A percentile compares a stretch with the other conserved stretches of the same genome.
These are phyloP conservation scores for Cryptoblepharus egeriae DNA, from an alignment of 2,797 vertebrate species.

Conservation along the genomic window DNA sequence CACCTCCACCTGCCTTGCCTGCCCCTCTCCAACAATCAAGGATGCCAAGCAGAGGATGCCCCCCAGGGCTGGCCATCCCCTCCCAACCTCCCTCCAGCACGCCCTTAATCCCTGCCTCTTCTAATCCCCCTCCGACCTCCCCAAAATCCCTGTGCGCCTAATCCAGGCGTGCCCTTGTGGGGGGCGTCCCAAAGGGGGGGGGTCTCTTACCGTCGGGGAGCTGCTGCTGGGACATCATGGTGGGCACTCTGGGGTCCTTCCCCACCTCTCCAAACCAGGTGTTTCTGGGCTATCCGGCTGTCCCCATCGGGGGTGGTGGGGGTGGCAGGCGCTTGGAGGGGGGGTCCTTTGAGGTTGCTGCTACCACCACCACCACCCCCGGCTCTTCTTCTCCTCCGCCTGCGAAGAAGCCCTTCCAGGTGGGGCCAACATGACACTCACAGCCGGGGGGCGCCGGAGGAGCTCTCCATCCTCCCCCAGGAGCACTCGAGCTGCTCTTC, in stretches of 20 bases:
- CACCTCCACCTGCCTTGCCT: neutral
- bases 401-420: conserved; percentile 71
- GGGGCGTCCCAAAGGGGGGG: neutral
- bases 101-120: conserved; percentile 39
- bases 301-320: conserved; percentile 54
- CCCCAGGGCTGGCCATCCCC: neutral
- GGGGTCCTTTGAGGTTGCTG: neutral
- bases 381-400: conserved; percentile 64
- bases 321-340: conserved; percentile 56
- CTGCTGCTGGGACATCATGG: conserved; percentile 74
- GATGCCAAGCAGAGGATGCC: neutral
- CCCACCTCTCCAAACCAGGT: conserved; percentile 52
- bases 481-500: conserved; percentile 65
- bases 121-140: conserved; percentile 46
- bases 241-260: conserved; percentile 71
- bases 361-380: conserved; percentile 31
- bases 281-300: conserved; percentile 71
- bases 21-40: neutral
- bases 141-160: conserved; percentile 37
- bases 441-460: conserved; percentile 88
- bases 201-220: conserved; percentile 74
- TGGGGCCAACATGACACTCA: conserved; percentile 84
- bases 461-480: conserved; percentile 74
- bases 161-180: conserved; percentile 48
- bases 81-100: conserved; percentile 4